Evolutionary conservation across 2,113 vertebrate genomes (phyloP).

Genomic region (Raja brachyura): DNA sequence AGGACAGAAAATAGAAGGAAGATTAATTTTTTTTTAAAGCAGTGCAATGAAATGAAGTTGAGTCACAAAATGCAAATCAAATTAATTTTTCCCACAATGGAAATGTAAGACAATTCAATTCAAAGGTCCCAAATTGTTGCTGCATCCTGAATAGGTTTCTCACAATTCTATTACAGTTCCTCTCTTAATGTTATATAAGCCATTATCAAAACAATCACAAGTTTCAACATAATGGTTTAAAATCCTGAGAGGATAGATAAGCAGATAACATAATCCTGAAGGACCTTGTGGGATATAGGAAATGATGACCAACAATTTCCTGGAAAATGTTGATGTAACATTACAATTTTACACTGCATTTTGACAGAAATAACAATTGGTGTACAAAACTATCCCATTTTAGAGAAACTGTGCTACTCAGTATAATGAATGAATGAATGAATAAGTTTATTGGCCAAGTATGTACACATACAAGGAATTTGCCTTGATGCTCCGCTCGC

Average conservation of each 20-base stretch:
- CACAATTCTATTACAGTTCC: constrained; percentile 19
- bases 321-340: background rate
- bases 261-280: background rate
- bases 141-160: constrained; percentile 13
- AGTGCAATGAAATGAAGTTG: background rate
- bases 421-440: no score
- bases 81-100: background rate
- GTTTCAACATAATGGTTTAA: constrained; percentile 3
- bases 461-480: no score
- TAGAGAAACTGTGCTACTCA: no score
- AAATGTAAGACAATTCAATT: background rate
- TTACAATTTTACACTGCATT: background rate
- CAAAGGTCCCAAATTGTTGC: background rate
- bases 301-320: background rate
- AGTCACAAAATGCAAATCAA: constrained; percentile 7
- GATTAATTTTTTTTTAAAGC: background rate
- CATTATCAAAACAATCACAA: background rate
- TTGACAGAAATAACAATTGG: no score
- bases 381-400: no score
- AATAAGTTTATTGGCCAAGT: no score
- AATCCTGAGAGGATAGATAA: background rate
- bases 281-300: background rate
- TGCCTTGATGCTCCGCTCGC: no score
- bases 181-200: background rate
- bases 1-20: background rate